Base-by-base conservation (phyloP, 2,797 vertebrate genomes). In the Poecilia velifera region DNA sequence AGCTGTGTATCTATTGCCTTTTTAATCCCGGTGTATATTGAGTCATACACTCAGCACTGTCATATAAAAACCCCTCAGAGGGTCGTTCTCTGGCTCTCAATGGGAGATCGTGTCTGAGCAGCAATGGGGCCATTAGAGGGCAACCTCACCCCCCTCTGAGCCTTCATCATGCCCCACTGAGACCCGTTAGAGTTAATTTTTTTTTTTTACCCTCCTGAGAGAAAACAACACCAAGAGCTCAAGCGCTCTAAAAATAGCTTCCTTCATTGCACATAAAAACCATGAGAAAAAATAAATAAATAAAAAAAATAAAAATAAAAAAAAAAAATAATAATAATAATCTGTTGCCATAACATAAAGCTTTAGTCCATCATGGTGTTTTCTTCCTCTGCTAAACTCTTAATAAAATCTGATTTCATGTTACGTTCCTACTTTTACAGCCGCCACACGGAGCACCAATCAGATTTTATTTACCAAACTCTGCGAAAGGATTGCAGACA, bases 81-180 rank as follows among this genome's bases (percentile, higher is more conserved):
- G 82, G 94, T 87, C 88, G 86, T 88, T 89, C 91, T 94, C 73
- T 80, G 80, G 88, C 87, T 91, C 62, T 74, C 90, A 88, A 91
- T 91, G 94, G 95, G 95, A 92, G n/a, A 80, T 92, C 91, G 80
- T 94, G 94, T 90, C 87, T 78, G 59, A 94, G 82, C 94, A 90
- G 92, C 89, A 16, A 79, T 89, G 89, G 92, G 82, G 36, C 92
- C 88, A 87, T 94, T 95, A 90, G 92, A 81, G 88, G 85, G 88
- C 78, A 84, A 79, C 57, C 87, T 95, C 94, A 95, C 92, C 94
- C 92, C 93, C 95, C 9, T 64, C 92, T 92, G 90, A 88, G 78
- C 87, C 91, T 91, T 95, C 94, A 89, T 88, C 86, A 12, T 90
- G 87, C 90, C 76, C 80, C 66, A 55, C 59, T 90, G 92, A 91